These are phyloP conservation scores for Poecilobothrus nobilitatus DNA, from an alignment of 2,888 invertebrate genomes.

Conservation along the genomic window DNA sequence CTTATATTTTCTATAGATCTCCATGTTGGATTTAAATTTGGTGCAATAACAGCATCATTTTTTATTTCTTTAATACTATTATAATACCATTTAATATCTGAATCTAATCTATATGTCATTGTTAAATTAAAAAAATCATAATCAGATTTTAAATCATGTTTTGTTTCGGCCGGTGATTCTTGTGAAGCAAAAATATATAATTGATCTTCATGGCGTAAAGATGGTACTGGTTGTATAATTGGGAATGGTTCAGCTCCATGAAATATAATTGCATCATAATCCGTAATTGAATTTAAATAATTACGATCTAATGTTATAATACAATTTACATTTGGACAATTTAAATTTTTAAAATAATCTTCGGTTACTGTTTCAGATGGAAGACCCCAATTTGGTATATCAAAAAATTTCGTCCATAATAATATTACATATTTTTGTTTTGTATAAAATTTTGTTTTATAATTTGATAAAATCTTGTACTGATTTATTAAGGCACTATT, in stretches of 20 bases:
- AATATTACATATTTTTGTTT: constrained; percentile 25
- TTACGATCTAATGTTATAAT: constrained; percentile 41
- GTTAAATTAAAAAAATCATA: constrained; percentile 49
- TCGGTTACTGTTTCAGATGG: constrained; percentile 31
- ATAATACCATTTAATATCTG: constrained; percentile 47
- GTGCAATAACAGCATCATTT: constrained; percentile 32
- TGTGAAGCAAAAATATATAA: constrained; percentile 47
- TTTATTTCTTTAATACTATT: constrained; percentile 33
- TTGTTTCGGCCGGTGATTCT: constrained; percentile 44
- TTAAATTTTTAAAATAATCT: constrained; percentile 30
- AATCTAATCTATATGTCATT: constrained; percentile 50
- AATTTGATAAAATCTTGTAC: neutral
- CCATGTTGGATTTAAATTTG: constrained; percentile 31
- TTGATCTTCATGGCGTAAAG: constrained; percentile 39
- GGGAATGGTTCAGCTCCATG: constrained; percentile 44
- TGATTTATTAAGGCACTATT: neutral
- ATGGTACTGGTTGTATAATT: constrained; percentile 35
- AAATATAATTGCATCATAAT: constrained; percentile 49
- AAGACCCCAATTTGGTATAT: constrained; percentile 33
- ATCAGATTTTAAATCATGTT: constrained; percentile 35
- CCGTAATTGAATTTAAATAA: constrained; percentile 33
- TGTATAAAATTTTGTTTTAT: neutral
- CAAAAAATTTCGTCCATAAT: constrained; percentile 39
- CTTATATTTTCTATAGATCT: constrained; percentile 26
- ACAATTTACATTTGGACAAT: constrained; percentile 44